Base-by-base conservation (phyloP, 2,888 invertebrate genomes). In the Plutella xylostella region DNA sequence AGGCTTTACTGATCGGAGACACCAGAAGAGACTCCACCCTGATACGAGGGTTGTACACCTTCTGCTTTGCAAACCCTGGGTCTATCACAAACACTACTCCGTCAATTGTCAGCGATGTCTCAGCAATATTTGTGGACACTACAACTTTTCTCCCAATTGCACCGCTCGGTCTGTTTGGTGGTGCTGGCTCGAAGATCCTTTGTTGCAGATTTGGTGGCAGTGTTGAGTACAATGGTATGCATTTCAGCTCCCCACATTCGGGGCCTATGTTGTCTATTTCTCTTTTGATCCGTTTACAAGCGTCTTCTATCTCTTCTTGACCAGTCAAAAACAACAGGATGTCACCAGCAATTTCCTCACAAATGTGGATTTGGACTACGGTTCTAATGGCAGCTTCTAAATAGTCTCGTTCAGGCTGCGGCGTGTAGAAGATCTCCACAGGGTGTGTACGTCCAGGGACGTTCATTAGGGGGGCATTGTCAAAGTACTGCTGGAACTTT, bases 31-130 rank as follows among this genome's bases (percentile, higher is more conserved):
- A 98, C 77, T 99, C 99, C 4, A 99, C 98, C 11, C 99, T 89
- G 57, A 78, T 78, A 4, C 94, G 84, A 0, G 94, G 94, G 65
- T 95, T 95, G 68, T 94, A 95, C 4, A 95, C 95, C 85, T 99
- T 99, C 72, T 99, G 99, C 66, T 99, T 99, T 0, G 98, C 97
- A 79, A 99, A 99, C 9, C 99, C 99, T 0, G 99, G 98, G 78
- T 99, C 99, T 63, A 99, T 98, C 9, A 99, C 99, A 69, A 98
- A 99, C 11, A 99, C 99, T 1, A 99, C 98, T 40, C 99, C 99
- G 62, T 99, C 99, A 60, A 99, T 99, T 4, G 99, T 99, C 19
- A 99, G 77, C 0, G 98, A 98, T 0, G 99, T 99, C 83, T 99
- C 99, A 0, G 99, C 99, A 55, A 99, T 99, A 69, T 99, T 99